These are phyloP conservation scores for Salvelinus namaycush DNA, from an alignment of 2,113 vertebrate species.

Conservation along the genomic window DNA sequence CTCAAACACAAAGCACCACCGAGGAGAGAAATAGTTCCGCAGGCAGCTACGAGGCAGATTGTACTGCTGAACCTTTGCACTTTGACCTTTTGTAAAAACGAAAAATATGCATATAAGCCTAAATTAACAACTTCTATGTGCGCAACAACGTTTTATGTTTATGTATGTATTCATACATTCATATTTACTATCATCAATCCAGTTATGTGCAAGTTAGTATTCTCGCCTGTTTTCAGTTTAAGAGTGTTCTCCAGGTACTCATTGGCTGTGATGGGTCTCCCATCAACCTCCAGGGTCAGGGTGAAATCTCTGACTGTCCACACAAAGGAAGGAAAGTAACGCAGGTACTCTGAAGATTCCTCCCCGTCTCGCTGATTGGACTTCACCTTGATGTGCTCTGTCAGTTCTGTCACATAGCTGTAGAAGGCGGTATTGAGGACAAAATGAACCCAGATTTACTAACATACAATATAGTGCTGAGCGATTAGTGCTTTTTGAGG, in stretches of 20 bases:
- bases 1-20: slow-evolving; percentile 10
- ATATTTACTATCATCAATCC: neutral
- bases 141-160: neutral
- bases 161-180: no score
- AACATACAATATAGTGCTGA: no score
- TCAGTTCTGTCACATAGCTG: slow-evolving; percentile 65
- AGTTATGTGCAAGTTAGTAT: no score
- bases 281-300: neutral
- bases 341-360: slow-evolving; percentile 38
- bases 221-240: neutral
- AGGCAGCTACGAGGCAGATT: neutral
- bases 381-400: slow-evolving; percentile 61
- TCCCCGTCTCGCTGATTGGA: slow-evolving; percentile 11
- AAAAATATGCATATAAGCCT: no score
- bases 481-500: no score
- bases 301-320: slow-evolving; percentile 2
- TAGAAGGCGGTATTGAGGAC: slow-evolving; percentile 1
- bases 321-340: no score
- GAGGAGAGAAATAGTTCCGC: neutral
- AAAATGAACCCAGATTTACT: neutral
- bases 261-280: neutral
- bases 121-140: no score
- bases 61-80: neutral
- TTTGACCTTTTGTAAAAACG: neutral
- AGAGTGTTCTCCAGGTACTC: neutral